Base-by-base conservation (phyloP, 2,113 vertebrate genomes). In the Scalopus aquaticus region DNA sequence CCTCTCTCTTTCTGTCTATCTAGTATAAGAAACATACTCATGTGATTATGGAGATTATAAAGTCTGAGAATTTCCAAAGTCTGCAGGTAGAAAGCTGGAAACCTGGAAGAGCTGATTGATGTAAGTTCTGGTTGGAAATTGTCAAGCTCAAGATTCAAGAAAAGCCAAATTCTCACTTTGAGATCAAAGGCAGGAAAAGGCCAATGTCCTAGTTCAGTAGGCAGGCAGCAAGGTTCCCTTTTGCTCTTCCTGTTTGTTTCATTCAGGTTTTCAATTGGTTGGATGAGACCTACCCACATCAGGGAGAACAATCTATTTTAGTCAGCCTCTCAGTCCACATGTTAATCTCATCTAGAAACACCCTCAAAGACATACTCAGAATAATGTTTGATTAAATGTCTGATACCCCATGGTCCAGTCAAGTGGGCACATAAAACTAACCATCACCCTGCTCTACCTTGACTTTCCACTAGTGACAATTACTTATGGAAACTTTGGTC, bases 381-480 rank as follows among this genome's bases (percentile, higher is more conserved):
- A 56, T 70, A 84, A n/a, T 70, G 39, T 95, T 88, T 84, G 44
- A 81, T 49, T 42, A 81, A 94, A 80, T 94, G 39, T 87, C 32
- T 80, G 58, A 54, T 17, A 88, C 58, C 80, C 32, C 19, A 35
- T 84, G 39, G 9, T 51, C 37, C 30, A 80, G 20, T 88, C 72
- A 93, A 67, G n/a, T 62, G 90, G 91, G 83, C 60, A 79, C 51
- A 83, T 60, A 88, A 84, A 96, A 72, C 65, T 72, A 92, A 79
- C n/a, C 39, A 77, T 77, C 32, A 76, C 16, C 92, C 30, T 74
- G 9, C 30, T 19, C 28, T 20, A 91, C 65, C 24, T 44, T 4
- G 15, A 87, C 44, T 79, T 65, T 24, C 4, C 19, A 81, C 72
- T 88, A 94, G 30, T 85, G 28, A 60, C 24, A 74, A 65, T 93